phyloP scores from a whole-genome alignment of 2,797 vertebrate species.

The Mycteria americana region DNA sequence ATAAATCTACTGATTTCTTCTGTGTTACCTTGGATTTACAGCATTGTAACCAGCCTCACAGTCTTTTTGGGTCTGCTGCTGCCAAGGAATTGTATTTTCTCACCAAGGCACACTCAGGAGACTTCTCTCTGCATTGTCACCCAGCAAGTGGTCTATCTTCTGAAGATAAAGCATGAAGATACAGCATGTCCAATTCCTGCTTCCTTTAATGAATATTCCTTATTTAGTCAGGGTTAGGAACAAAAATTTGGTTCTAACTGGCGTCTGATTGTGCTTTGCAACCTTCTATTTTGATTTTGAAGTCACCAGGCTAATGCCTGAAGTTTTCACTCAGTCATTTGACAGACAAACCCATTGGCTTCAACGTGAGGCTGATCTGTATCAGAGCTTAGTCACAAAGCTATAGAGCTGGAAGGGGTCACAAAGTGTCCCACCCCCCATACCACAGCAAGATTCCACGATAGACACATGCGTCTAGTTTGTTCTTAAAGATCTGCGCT shows the following conservation, averaged over 20 bases:
- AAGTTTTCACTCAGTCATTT: background rate
- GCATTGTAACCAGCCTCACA: background rate
- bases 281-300: background rate
- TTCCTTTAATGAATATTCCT: background rate
- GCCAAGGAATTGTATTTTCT: slow-evolving; percentile 34
- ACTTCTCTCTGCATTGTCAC: background rate
- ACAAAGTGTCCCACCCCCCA: background rate
- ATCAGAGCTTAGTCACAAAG: background rate
- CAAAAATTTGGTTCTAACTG: background rate
- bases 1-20: slow-evolving; percentile 38
- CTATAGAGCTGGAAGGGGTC: background rate
- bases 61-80: background rate
- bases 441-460: background rate
- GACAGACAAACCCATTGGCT: background rate
- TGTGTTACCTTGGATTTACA: slow-evolving; percentile 5
- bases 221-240: background rate
- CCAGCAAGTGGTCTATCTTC: background rate
- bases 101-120: background rate
- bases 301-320: background rate
- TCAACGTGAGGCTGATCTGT: background rate
- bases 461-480: background rate
- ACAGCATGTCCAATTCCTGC: background rate
- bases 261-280: background rate
- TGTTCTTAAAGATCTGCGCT: background rate
- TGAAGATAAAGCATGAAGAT: background rate